A percentile compares a stretch with the other conserved stretches of the same genome.
Evolutionary conservation across 1,140 invertebrate genomes (phyloP).

Genomic region (Aphis craccivora): DNA sequence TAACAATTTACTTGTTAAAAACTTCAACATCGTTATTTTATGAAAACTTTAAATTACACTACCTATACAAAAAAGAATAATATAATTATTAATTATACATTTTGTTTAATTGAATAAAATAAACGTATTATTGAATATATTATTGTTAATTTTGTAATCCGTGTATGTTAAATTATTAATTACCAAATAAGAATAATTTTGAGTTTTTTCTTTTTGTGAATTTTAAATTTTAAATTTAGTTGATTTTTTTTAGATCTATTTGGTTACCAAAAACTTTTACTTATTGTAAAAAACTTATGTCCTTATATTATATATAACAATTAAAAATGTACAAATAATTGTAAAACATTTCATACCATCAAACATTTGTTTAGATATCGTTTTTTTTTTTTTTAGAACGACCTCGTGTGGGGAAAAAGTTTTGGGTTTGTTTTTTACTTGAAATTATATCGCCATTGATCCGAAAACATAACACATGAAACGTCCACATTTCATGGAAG

Average conservation of each 20-base stretch:
- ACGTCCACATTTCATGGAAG: background rate
- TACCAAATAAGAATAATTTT: background rate
- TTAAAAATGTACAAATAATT: background rate
- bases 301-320: background rate
- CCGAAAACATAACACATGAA: background rate
- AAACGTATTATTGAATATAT: background rate
- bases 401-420: background rate
- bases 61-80: background rate
- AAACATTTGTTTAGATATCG: background rate
- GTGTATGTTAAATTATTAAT: background rate
- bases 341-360: background rate
- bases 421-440: background rate
- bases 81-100: background rate
- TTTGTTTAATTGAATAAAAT: background rate
- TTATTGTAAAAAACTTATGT: background rate
- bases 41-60: background rate
- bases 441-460: constrained; percentile 4
- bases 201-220: background rate
- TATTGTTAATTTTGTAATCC: background rate
- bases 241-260: background rate
- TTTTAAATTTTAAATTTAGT: background rate
- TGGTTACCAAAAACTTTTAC: background rate
- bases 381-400: background rate
- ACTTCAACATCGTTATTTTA: background rate
- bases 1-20: background rate